Percentiles rank a stretch among this genome's conserved stretches.
Conservation (phyloP, 1,140 invertebrate genomes). For the Apis cerana region DNA sequence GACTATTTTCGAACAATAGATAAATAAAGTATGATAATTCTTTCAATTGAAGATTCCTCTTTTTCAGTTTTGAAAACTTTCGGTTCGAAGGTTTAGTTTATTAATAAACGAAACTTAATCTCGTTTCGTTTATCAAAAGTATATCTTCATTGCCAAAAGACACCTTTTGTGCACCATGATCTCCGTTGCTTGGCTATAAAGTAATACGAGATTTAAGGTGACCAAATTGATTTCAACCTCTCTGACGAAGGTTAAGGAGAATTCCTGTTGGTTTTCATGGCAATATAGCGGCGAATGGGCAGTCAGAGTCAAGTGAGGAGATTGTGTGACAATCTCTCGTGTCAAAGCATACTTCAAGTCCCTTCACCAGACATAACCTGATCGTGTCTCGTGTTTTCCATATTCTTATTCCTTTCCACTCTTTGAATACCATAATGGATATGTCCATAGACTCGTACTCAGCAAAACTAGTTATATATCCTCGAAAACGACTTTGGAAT, state of each 20-base stretch:
- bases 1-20: too few relatives aligned
- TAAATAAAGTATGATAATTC: too few relatives aligned
- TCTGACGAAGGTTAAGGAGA: constrained; percentile 11
- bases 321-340: constrained; percentile 19
- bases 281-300: constrained; percentile 5
- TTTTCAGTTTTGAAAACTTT: too few relatives aligned
- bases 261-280: constrained; percentile 6
- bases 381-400: neutral
- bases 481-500: too few relatives aligned
- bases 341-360: constrained; percentile 26
- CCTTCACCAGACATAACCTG: neutral
- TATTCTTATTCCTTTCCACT: neutral
- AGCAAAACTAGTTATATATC: too few relatives aligned
- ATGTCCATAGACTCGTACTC: too few relatives aligned
- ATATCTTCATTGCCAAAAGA: neutral
- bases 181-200: too few relatives aligned
- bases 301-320: neutral
- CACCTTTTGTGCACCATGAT: neutral
- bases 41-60: too few relatives aligned
- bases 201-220: constrained; percentile 3
- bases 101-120: too few relatives aligned
- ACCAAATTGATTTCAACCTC: neutral
- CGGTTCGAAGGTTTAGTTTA: too few relatives aligned
- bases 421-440: neutral
- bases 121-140: too few relatives aligned